These are phyloP conservation scores for Andrena camellia DNA, from an alignment of 2,888 invertebrate genomes.

Conservation along the genomic window DNA sequence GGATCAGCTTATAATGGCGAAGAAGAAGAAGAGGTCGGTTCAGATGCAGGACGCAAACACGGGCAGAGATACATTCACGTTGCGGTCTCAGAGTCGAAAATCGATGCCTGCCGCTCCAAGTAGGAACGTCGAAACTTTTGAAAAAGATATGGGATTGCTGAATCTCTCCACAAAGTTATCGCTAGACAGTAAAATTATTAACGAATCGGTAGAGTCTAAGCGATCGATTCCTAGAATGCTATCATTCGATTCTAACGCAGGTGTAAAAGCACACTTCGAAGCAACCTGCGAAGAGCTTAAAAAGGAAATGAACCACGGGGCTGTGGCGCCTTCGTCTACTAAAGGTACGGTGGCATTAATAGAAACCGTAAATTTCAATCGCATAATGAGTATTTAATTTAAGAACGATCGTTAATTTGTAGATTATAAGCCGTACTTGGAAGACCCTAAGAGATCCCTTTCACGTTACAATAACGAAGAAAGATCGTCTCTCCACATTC, in stretches of 20 bases:
- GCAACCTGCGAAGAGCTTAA: constrained; percentile 31
- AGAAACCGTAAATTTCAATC: background rate
- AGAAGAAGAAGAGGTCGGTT: constrained; percentile 67
- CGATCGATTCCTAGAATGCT: constrained; percentile 19
- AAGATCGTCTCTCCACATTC: background rate
- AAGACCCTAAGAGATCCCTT: constrained; percentile 29
- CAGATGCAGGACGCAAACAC: constrained; percentile 45
- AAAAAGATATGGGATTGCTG: constrained; percentile 30
- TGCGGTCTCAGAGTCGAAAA: constrained; percentile 57
- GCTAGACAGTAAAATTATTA: constrained; percentile 70
- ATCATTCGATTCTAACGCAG: constrained; percentile 39
- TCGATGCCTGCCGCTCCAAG: constrained; percentile 69
- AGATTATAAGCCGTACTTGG: constrained; percentile 45
- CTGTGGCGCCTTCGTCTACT: constrained; percentile 4
- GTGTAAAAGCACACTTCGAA: constrained; percentile 5
- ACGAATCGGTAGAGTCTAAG: constrained; percentile 40
- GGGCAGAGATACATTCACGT: constrained; percentile 66
- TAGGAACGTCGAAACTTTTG: constrained; percentile 25
- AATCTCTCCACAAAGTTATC: constrained; percentile 72
- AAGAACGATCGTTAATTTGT: constrained; percentile 19
- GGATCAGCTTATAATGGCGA: constrained; percentile 79
- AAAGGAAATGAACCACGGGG: constrained; percentile 22
- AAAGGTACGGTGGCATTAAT: constrained; percentile 31
- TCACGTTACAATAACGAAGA: constrained; percentile 20
- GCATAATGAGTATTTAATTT: background rate